phyloP scores from a whole-genome alignment of 2,888 invertebrate genomes.

The Drepana falcataria region DNA sequence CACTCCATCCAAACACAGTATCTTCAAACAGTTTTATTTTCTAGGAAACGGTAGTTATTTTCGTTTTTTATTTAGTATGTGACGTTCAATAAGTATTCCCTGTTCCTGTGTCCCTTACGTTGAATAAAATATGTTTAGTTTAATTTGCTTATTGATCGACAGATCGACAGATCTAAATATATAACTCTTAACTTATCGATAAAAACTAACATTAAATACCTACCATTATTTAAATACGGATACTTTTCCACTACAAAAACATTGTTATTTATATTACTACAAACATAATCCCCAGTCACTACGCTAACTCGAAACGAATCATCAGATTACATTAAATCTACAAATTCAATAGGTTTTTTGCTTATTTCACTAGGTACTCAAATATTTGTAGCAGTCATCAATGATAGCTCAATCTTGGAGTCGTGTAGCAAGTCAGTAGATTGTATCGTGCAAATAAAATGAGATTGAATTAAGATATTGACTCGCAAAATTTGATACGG shows the following conservation, averaged over 20 bases:
- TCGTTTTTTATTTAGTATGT: too few species aligned
- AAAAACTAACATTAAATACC: neutral
- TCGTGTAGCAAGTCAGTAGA: conserved; percentile 14
- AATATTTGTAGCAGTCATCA: conserved; percentile 12
- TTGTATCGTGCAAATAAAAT: conserved; percentile 18
- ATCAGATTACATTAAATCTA: conserved; percentile 23
- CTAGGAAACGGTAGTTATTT: too few species aligned
- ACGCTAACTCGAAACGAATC: conserved; percentile 10
- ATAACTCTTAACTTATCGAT: too few species aligned
- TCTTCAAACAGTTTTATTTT: too few species aligned
- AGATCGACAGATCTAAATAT: too few species aligned
- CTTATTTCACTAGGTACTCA: conserved; percentile 7
- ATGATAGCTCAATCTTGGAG: conserved; percentile 21
- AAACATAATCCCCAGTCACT: neutral
- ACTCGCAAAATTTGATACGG: conserved; percentile 2
- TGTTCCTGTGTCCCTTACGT: too few species aligned
- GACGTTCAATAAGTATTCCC: too few species aligned
- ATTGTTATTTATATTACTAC: neutral
- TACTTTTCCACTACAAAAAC: neutral
- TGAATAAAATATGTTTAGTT: too few species aligned
- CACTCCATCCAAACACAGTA: too few species aligned
- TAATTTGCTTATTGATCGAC: too few species aligned
- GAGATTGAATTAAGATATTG: conserved; percentile 10
- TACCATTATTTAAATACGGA: neutral
- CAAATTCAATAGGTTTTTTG: conserved; percentile 25